Evolutionary conservation across 2,113 vertebrate genomes (phyloP).

Genomic region (Fukomys damarensis): DNA sequence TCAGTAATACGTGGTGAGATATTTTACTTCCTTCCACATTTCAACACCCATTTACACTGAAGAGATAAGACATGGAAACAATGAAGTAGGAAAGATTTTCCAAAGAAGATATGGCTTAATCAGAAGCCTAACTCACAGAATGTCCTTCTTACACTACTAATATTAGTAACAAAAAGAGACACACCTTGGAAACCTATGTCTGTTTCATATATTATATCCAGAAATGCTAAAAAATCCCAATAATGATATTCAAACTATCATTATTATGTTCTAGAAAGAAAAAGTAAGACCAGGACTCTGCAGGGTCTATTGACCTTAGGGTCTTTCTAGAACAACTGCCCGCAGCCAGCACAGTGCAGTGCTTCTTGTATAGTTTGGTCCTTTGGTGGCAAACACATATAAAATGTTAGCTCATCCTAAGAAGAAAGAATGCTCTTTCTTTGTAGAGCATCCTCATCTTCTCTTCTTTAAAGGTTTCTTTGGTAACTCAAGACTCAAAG

Average conservation of each 20-base stretch:
- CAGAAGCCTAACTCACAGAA: background rate
- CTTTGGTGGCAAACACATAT: background rate
- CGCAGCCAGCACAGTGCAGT: rapidly evolving
- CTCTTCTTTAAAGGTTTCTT: background rate
- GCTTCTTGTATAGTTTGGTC: background rate
- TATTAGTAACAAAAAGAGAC: background rate
- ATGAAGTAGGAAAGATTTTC: background rate
- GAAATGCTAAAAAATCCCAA: background rate
- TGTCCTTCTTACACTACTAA: background rate
- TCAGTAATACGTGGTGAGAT: background rate
- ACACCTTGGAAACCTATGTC: rapidly evolving
- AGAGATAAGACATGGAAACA: background rate
- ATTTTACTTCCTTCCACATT: background rate
- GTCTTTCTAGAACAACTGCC: background rate
- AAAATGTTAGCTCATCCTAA: background rate
- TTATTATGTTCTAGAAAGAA: background rate
- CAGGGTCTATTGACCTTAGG: background rate
- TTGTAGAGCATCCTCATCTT: background rate
- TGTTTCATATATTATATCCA: background rate
- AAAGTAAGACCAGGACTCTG: background rate
- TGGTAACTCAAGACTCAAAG: background rate
- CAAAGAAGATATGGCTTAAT: background rate
- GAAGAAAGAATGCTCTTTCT: background rate
- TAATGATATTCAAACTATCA: too few species aligned
- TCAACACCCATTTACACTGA: background rate